A percentile compares a stretch with the other conserved stretches of the same genome.
These are phyloP conservation scores for Platalea minor DNA, from an alignment of 2,797 vertebrate genomes.

Conservation along the genomic window DNA sequence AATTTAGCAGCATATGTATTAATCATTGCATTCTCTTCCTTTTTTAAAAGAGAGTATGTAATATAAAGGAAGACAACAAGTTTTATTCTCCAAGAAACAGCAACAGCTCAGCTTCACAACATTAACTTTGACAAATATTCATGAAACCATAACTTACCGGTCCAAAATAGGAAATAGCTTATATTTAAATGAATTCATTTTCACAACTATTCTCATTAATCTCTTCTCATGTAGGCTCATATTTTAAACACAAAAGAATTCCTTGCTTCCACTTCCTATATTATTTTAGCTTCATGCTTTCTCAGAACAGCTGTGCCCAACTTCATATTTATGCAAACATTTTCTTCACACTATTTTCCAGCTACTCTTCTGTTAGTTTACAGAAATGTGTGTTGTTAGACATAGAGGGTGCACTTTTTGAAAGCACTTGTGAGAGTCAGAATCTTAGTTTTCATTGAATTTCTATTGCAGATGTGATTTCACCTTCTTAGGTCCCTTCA, in stretches of 20 bases:
- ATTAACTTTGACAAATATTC: conserved; percentile 71
- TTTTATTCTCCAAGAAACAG: conserved; percentile 38
- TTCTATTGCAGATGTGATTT: not conserved
- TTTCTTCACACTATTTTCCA: not conserved
- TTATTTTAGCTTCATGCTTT: conserved; percentile 29
- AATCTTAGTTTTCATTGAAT: not conserved
- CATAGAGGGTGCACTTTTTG: not conserved
- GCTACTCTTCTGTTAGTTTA: not conserved
- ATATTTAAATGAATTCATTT: conserved; percentile 61
- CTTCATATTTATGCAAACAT: conserved; percentile 26
- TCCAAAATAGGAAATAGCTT: conserved; percentile 16
- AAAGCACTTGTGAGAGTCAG: not conserved
- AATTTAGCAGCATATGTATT: conserved; percentile 47
- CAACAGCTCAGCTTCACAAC: conserved; percentile 41
- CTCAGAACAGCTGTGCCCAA: conserved; percentile 30
- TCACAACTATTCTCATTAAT: conserved; percentile 53
- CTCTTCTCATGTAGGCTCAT: conserved; percentile 17
- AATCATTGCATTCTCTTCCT: conserved; percentile 46
- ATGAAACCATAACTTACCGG: conserved; percentile 21
- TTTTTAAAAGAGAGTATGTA: conserved; percentile 50
- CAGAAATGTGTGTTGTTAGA: not conserved
- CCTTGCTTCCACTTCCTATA: conserved; percentile 31
- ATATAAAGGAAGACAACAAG: conserved; percentile 25
- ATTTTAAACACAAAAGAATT: conserved; percentile 47
- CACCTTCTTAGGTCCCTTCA: not conserved